Percentiles rank a stretch among this genome's conserved stretches.
These are phyloP conservation scores for Ctena decussata DNA, from an alignment of 2,888 invertebrate species.

Conservation along the genomic window DNA sequence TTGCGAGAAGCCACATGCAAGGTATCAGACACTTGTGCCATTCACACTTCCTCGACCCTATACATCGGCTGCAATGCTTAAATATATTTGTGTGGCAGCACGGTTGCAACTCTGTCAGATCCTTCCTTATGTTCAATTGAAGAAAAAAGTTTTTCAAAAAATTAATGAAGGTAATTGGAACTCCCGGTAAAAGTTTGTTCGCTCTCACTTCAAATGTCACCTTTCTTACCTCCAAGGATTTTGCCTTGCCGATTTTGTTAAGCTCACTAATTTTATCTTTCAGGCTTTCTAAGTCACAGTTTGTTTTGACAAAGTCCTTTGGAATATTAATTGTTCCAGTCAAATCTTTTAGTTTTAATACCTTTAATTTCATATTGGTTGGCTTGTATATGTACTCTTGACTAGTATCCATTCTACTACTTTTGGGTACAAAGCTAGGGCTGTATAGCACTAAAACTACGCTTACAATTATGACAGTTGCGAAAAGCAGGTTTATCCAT, in stretches of 20 bases:
- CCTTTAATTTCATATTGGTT: conserved; percentile 20
- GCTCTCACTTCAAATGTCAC: not conserved
- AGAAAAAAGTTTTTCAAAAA: conserved; percentile 46
- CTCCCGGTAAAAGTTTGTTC: conserved; percentile 30
- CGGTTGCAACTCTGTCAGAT: conserved; percentile 13
- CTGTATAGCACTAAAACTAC: conserved; percentile 36
- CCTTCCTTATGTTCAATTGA: conserved; percentile 37
- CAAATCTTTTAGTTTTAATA: conserved; percentile 6
- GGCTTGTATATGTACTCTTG: conserved; percentile 24
- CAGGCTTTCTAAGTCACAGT: too few relatives aligned
- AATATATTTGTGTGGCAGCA: conserved; percentile 44
- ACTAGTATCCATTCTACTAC: conserved; percentile 9
- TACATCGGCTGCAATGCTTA: not conserved
- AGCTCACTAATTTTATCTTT: too few relatives aligned
- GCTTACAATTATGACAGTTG: conserved; percentile 30
- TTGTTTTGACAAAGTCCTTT: conserved; percentile 2
- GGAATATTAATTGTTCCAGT: not conserved
- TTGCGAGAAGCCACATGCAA: conserved; percentile 9
- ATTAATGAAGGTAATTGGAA: conserved; percentile 31
- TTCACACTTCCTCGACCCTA: not conserved
- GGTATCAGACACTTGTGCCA: conserved; percentile 37
- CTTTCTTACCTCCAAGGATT: too few relatives aligned
- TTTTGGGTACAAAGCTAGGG: conserved; percentile 34
- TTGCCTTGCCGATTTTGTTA: too few relatives aligned
- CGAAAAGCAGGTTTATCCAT: conserved; percentile 38